These are phyloP conservation scores for Ivindomyrus marchei DNA, from an alignment of 2,113 vertebrate genomes.

Conservation along the genomic window DNA sequence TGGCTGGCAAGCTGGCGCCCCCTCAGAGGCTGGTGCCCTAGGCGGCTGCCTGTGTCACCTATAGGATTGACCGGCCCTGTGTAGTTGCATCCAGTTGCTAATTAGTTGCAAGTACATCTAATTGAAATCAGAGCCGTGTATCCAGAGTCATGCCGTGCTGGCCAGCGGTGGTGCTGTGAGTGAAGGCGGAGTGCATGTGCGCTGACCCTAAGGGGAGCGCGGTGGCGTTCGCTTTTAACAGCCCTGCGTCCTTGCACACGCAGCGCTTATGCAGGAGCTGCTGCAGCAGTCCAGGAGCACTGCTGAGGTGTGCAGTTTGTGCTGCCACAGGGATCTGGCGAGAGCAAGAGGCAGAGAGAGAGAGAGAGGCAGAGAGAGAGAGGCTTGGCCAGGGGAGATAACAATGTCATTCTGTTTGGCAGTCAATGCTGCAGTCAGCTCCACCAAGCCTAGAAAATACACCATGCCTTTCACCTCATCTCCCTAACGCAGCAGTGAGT, in stretches of 20 bases:
- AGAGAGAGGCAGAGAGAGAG: conserved; percentile 8
- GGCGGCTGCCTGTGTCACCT: background rate
- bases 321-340: conserved; percentile 60
- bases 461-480: conserved; percentile 26
- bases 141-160: background rate
- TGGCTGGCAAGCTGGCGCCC: background rate
- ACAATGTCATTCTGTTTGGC: conserved; percentile 80
- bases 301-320: conserved; percentile 83
- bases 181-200: conserved; percentile 23
- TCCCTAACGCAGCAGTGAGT: conserved; percentile 50
- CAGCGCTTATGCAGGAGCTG: conserved; percentile 77
- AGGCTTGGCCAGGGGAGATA: conserved; percentile 51
- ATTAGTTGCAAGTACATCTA: background rate
- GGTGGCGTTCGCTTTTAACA: conserved; percentile 79
- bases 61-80: background rate
- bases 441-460: conserved; percentile 57
- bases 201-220: conserved; percentile 55
- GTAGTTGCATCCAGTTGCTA: background rate
- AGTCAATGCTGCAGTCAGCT: conserved; percentile 77
- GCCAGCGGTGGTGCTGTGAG: background rate
- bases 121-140: background rate
- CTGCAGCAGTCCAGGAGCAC: conserved; percentile 75
- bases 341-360: conserved; percentile 2
- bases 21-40: background rate
- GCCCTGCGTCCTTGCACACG: conserved; percentile 71